phyloP scores from a whole-genome alignment of 2,113 vertebrate species.

The Dipodomys spectabilis region DNA sequence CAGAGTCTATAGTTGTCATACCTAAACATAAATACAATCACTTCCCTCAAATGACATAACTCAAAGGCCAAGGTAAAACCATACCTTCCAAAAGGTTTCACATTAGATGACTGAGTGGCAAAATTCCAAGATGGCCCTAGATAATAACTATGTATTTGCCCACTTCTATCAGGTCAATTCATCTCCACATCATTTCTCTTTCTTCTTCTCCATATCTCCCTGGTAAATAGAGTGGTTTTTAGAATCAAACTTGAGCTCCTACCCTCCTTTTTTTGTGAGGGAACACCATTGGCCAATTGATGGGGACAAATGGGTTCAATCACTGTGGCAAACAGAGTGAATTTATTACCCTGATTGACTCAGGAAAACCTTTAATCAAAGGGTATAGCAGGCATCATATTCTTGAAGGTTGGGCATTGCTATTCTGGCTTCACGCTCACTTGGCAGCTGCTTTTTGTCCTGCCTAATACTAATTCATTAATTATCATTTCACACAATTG shows the following conservation, averaged over 20 bases:
- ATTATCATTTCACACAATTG: neutral
- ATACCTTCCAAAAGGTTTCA: neutral
- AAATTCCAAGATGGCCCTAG: neutral
- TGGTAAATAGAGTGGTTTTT: accelerated
- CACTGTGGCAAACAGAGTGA: accelerated
- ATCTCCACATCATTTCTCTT: neutral
- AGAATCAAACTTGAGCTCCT: neutral
- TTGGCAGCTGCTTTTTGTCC: neutral
- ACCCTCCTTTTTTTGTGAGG: neutral
- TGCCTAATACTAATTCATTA: neutral
- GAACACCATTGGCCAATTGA: neutral
- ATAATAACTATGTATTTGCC: neutral
- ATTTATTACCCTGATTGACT: neutral
- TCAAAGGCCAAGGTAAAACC: neutral
- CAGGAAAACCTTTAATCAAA: neutral
- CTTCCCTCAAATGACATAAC: neutral
- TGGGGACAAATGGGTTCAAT: neutral
- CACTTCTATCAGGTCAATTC: neutral
- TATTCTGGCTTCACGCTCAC: neutral
- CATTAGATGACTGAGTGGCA: neutral
- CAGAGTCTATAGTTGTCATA: neutral
- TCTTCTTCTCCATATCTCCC: neutral
- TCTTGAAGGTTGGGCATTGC: neutral
- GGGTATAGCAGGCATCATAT: accelerated
- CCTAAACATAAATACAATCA: neutral